A percentile compares a stretch with the other conserved stretches of the same genome.
phyloP scores from a whole-genome alignment of 2,797 vertebrate genomes.

The Tenualosa thibaudeaui region DNA sequence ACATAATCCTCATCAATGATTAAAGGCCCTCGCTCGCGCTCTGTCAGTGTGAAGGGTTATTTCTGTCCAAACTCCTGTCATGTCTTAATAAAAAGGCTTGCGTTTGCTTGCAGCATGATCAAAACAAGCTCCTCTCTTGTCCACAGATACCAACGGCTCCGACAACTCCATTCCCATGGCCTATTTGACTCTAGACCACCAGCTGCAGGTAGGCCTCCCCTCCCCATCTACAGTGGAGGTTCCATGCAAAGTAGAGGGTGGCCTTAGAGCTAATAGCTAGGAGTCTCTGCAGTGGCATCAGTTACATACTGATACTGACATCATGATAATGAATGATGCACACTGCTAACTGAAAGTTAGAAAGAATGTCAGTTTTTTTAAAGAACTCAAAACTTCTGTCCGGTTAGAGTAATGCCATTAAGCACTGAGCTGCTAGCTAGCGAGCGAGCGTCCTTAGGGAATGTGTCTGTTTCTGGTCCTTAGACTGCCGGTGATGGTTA shows the following conservation, averaged over 20 bases:
- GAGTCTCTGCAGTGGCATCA: too few relatives aligned
- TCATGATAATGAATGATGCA: too few relatives aligned
- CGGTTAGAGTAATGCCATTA: not conserved
- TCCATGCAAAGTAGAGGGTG: too few relatives aligned
- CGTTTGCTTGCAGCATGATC: not conserved
- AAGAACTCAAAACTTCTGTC: not conserved
- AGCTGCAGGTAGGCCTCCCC: slow-evolving; percentile 85
- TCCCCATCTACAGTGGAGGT: too few relatives aligned
- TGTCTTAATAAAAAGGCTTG: not conserved
- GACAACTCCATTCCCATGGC: slow-evolving; percentile 99
- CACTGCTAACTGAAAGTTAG: too few relatives aligned
- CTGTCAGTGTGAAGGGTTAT: not conserved
- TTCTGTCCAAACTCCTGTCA: not conserved
- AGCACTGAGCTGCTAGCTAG: not conserved
- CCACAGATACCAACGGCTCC: slow-evolving; percentile 93
- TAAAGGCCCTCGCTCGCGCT: not conserved
- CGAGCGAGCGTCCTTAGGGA: not conserved
- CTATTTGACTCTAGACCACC: slow-evolving; percentile 97
- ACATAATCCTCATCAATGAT: slow-evolving; percentile 47
- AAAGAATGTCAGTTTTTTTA: too few relatives aligned
- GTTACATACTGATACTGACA: too few relatives aligned
- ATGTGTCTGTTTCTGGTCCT: not conserved
- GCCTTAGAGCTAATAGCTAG: too few relatives aligned
- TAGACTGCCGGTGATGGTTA: not conserved
- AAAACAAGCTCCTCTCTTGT: slow-evolving; percentile 25